Evolutionary conservation across 2,113 vertebrate genomes (phyloP), one percentile per base, ranked within the genome.

Genomic region (Eulacestoma nigropectus): DNA sequence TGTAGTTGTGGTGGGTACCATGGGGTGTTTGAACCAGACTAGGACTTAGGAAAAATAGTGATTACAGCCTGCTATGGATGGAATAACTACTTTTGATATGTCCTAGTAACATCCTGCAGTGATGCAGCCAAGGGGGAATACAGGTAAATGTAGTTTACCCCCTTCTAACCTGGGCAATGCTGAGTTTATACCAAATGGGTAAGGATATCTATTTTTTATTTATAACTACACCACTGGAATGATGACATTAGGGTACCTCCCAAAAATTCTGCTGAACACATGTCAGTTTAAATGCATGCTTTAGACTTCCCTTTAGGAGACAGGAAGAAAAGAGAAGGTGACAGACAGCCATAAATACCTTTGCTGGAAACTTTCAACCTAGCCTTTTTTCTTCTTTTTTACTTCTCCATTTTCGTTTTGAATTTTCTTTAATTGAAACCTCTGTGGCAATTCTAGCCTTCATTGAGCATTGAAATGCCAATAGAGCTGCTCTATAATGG

Each of bases 341-440:
- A 75, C 68, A 73, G 57, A 29, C 62, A 87, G 90, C 72, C 79
- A 81, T 65, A 90, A 87, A 94, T 75, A 87, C 41, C 64, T 93
- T 85, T 49, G 46, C 67, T 85, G 92, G 64, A 87, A 76, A 94
- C 46, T 87, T 91, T 78, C 44, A 87, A 78, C 26, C 13, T 65
- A 89, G 76, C 29, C 22, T 42, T 89, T 83, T 88, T 88, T 29
- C 32, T 73, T 84, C 56, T 46, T 70, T 42, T 29, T 41, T 12
- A 16, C 42, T 59, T 73, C 69, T 83, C 70, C 53, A 73, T 87
- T 96, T 96, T 93, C 17, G 0, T 90, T 93, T 95, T 75, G 86
- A 93, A 91, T 93, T 94, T 96, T 95, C 92, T 95, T 94, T 96
- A 95, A 95, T 80, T 90, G 84, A 95, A 95, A 96, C 85, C 84